Evolutionary conservation across 2,113 vertebrate genomes (phyloP).

Genomic region (Leptosomus discolor): DNA sequence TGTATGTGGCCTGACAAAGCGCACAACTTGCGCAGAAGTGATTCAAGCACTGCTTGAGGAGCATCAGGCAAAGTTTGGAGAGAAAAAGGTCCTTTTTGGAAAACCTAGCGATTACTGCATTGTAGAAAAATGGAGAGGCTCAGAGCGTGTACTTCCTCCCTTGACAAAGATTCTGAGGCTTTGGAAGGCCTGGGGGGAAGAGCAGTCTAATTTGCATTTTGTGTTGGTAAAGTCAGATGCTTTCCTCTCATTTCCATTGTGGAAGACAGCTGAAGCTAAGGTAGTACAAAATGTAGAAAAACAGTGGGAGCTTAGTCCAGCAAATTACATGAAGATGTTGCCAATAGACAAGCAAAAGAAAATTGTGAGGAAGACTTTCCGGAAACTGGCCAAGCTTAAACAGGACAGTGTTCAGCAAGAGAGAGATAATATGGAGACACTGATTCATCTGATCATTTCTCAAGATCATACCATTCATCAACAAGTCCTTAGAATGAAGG

Average conservation of each 20-base stretch:
- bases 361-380: slow-evolving; percentile 91
- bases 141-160: slow-evolving; percentile 87
- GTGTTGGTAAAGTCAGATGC: slow-evolving; percentile 86
- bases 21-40: slow-evolving; percentile 89
- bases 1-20: slow-evolving; percentile 91
- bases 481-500: slow-evolving; percentile 86
- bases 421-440: slow-evolving; percentile 81
- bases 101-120: slow-evolving; percentile 90
- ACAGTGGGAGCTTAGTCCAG: slow-evolving; percentile 78
- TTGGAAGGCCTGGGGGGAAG: slow-evolving; percentile 93
- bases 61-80: slow-evolving; percentile 80
- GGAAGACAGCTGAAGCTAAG: slow-evolving; percentile 78
- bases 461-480: slow-evolving; percentile 93
- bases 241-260: slow-evolving; percentile 80
- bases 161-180: slow-evolving; percentile 90
- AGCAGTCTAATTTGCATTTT: slow-evolving; percentile 87
- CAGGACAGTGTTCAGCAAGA: slow-evolving; percentile 75
- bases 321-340: slow-evolving; percentile 82
- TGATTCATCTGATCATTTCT: slow-evolving; percentile 89
- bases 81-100: slow-evolving; percentile 82
- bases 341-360: slow-evolving; percentile 89
- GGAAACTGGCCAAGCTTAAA: slow-evolving; percentile 91
- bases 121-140: slow-evolving; percentile 92
- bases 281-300: slow-evolving; percentile 76
- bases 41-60: slow-evolving; percentile 92